Evolutionary conservation across 2,888 invertebrate genomes (phyloP).

Genomic region (Cheilosia grossa): DNA sequence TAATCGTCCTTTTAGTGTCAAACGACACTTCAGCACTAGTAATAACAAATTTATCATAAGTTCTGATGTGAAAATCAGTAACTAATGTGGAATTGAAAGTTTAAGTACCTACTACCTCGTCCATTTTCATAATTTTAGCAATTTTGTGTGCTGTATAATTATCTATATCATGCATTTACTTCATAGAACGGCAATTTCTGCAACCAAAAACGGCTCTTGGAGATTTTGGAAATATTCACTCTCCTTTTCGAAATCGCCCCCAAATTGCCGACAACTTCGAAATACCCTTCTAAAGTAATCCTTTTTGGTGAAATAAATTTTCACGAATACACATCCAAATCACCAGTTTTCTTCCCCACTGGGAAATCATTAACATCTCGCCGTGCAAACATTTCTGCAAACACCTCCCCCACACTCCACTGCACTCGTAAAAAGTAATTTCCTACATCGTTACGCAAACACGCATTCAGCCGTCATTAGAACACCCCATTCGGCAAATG

Average conservation of each 20-base stretch:
- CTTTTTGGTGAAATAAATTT: conserved; percentile 25
- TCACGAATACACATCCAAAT: conserved; percentile 36
- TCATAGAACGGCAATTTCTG: no score
- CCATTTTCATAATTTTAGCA: no score
- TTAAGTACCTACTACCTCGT: no score
- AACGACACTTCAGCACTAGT: no score
- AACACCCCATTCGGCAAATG: conserved; percentile 44
- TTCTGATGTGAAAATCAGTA: no score
- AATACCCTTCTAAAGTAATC: conserved; percentile 13
- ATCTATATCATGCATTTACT: no score
- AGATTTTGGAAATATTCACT: no score
- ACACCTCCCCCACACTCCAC: conserved; percentile 39
- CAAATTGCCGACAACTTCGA: not conserved
- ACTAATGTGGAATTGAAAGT: no score
- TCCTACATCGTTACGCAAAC: conserved; percentile 71
- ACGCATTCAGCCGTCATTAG: conserved; percentile 32
- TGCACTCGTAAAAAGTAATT: conserved; percentile 57
- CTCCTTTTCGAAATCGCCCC: not conserved
- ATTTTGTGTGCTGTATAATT: no score
- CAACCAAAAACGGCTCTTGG: no score
- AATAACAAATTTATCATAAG: no score
- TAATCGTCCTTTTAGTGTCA: no score
- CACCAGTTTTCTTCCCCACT: conserved; percentile 35
- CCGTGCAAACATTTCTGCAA: conserved; percentile 26
- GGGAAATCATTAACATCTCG: conserved; percentile 53